phyloP scores from a whole-genome alignment of 2,888 invertebrate species.

The Cremastobaeus sp. region DNA sequence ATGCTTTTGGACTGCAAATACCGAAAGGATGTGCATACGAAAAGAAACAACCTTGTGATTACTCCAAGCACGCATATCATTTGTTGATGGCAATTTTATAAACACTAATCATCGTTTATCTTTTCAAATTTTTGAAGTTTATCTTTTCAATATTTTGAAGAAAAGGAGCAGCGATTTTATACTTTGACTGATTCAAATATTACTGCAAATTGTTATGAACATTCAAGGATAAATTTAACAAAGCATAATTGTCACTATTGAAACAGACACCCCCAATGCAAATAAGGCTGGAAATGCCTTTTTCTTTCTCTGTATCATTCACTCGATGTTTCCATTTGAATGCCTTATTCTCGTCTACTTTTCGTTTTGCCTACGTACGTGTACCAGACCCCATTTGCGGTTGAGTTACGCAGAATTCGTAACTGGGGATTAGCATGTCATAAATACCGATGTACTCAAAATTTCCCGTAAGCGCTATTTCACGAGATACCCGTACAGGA shows the following conservation, averaged over 20 bases:
- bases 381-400: slow-evolving; percentile 64
- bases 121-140: no score
- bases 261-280: no score
- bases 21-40: no score
- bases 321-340: slow-evolving; percentile 67
- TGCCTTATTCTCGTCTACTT: slow-evolving; percentile 62
- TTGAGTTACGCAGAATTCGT: slow-evolving; percentile 74
- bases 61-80: no score
- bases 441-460: slow-evolving; percentile 72
- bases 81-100: no score
- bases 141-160: no score
- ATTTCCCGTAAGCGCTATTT: slow-evolving; percentile 39
- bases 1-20: slow-evolving; percentile 33
- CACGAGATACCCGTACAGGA: slow-evolving; percentile 22
- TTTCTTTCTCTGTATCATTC: slow-evolving; percentile 43
- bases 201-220: no score
- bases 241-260: slow-evolving; percentile 32
- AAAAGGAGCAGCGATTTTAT: no score
- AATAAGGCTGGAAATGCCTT: slow-evolving; percentile 58
- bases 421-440: slow-evolving; percentile 77
- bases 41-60: no score
- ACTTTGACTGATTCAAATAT: no score
- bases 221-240: no score
- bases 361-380: slow-evolving; percentile 63
- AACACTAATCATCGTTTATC: no score